phyloP scores from a whole-genome alignment of 1,140 invertebrate genomes.

The Hylyphantes graminicola region DNA sequence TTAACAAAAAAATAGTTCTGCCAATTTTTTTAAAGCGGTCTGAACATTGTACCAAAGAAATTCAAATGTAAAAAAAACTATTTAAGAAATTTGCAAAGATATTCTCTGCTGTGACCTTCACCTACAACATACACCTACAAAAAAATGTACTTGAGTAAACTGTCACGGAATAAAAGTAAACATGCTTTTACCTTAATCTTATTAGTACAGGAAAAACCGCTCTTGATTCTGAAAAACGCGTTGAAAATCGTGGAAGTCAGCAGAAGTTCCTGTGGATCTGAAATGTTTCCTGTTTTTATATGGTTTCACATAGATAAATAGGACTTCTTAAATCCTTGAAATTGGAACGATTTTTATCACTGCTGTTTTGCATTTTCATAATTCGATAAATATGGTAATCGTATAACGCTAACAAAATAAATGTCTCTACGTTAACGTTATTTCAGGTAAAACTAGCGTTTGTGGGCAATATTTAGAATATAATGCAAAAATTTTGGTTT shows the following conservation, averaged over 20 bases:
- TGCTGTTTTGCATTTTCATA: conserved; percentile 31
- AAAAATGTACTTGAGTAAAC: conserved; percentile 17
- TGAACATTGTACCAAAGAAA: too few relatives aligned
- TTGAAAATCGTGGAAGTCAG: conserved; percentile 10
- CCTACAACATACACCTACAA: background rate
- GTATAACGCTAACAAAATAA: background rate
- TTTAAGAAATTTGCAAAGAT: too few relatives aligned
- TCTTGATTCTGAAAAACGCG: conserved; percentile 42
- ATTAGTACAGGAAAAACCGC: conserved; percentile 42
- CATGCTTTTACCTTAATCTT: conserved; percentile 41
- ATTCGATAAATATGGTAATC: conserved; percentile 37
- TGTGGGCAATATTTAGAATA: too few relatives aligned
- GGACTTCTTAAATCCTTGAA: conserved; percentile 42
- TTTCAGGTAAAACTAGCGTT: too few relatives aligned
- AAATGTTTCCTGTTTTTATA: conserved; percentile 37
- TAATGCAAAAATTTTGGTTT: too few relatives aligned
- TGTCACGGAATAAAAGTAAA: conserved; percentile 31
- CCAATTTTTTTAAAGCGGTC: too few relatives aligned
- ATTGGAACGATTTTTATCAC: conserved; percentile 33
- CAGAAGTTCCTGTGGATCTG: conserved; percentile 16
- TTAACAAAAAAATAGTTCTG: too few relatives aligned
- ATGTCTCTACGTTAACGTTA: too few relatives aligned
- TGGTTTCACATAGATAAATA: conserved; percentile 32
- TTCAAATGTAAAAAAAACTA: too few relatives aligned
- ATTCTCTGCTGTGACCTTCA: too few relatives aligned